Conservation (phyloP, 2,113 vertebrate genomes). For the Cairina moschata region DNA sequence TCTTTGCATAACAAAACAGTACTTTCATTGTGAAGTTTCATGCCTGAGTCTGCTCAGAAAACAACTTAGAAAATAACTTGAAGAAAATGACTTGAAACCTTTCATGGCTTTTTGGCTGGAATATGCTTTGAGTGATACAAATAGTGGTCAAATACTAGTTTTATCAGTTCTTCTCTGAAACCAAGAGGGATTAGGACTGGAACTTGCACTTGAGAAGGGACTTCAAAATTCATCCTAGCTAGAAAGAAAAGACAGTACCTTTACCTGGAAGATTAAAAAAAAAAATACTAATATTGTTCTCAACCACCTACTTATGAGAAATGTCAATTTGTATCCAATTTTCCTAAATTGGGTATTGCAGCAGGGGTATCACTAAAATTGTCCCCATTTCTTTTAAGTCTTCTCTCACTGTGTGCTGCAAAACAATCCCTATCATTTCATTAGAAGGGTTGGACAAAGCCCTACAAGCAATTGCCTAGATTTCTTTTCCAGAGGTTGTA, state of each 20-base stretch:
- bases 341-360: constrained; percentile 23
- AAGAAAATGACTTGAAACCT: neutral
- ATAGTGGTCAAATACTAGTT: neutral
- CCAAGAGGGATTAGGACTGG: neutral
- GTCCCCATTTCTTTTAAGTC: constrained; percentile 8
- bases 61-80: neutral
- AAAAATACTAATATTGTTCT: neutral
- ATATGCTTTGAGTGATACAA: neutral
- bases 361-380: neutral
- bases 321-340: neutral
- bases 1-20: neutral
- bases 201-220: neutral
- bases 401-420: neutral
- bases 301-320: neutral
- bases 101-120: neutral
- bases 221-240: neutral
- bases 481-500: neutral
- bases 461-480: neutral
- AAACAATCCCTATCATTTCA: neutral
- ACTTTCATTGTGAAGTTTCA: neutral
- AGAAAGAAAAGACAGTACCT: neutral
- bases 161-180: neutral
- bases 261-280: neutral
- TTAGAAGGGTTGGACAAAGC: neutral
- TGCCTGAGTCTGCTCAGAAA: neutral